A percentile compares a stretch with the other conserved stretches of the same genome.
Evolutionary conservation across 2,888 invertebrate species (phyloP).

Genomic region (Ennomos fuscantarius): DNA sequence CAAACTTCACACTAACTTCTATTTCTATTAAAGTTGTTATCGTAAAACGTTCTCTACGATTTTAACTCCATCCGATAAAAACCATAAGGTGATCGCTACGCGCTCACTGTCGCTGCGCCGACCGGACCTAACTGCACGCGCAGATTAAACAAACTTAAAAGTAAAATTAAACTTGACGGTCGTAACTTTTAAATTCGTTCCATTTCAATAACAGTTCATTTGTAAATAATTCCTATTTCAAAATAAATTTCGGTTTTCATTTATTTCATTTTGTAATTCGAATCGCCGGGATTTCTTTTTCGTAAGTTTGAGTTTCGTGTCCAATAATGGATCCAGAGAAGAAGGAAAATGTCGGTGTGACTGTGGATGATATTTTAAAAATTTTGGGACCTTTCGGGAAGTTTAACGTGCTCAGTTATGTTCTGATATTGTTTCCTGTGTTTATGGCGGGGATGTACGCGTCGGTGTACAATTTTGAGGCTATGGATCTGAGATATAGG

Average conservation of each 20-base stretch:
- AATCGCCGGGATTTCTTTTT: too few relatives aligned
- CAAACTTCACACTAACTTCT: conserved; percentile 18
- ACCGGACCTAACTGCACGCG: conserved; percentile 51
- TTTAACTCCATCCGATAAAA: conserved; percentile 69
- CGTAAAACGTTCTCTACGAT: conserved; percentile 43
- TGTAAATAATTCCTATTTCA: neutral
- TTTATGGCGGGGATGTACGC: conserved; percentile 76
- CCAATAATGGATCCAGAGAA: conserved; percentile 74
- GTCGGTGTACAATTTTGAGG: conserved; percentile 79
- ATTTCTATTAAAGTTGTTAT: conserved; percentile 28
- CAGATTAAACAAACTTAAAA: conserved; percentile 47
- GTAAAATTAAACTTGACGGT: conserved; percentile 32
- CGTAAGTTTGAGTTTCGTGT: conserved; percentile 26
- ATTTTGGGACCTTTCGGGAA: conserved; percentile 72
- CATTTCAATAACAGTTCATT: conserved; percentile 3
- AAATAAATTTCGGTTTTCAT: conserved; percentile 2
- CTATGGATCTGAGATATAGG: conserved; percentile 78
- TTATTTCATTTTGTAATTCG: too few relatives aligned
- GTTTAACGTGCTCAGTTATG: conserved; percentile 70
- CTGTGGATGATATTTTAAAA: conserved; percentile 75
- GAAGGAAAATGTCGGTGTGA: conserved; percentile 64
- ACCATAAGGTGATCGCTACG: conserved; percentile 51
- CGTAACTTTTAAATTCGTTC: conserved; percentile 23
- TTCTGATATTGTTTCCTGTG: conserved; percentile 73
- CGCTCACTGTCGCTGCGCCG: conserved; percentile 63